A percentile compares a stretch with the other conserved stretches of the same genome.
phyloP scores from a whole-genome alignment of 1,140 invertebrate genomes.

The Meteorus sp. region DNA sequence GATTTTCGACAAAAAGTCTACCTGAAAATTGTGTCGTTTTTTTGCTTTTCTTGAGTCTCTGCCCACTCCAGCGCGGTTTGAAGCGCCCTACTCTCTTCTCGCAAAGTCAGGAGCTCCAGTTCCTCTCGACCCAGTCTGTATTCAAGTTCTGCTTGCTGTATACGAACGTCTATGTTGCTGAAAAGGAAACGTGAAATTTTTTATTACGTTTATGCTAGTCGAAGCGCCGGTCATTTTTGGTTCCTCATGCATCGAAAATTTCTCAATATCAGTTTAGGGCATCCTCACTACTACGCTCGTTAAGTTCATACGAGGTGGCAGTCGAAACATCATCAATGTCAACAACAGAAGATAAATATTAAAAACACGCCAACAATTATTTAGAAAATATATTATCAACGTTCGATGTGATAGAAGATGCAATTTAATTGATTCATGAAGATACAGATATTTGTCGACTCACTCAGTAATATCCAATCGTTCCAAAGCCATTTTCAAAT shows the following conservation, averaged over 20 bases:
- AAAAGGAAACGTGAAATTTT: constrained; percentile 32
- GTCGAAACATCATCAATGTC: too few species aligned
- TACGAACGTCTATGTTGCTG: constrained; percentile 87
- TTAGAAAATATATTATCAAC: too few species aligned
- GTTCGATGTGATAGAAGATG: neutral
- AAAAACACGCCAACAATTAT: too few species aligned
- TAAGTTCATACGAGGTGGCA: too few species aligned
- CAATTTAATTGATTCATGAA: constrained; percentile 14
- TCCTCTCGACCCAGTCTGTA: constrained; percentile 86
- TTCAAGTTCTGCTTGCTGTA: constrained; percentile 86
- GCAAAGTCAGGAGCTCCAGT: constrained; percentile 77
- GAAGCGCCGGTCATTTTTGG: too few species aligned
- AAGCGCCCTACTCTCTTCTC: constrained; percentile 80
- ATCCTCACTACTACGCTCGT: too few species aligned
- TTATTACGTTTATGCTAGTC: too few species aligned
- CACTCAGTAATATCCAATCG: constrained; percentile 79
- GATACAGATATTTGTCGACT: constrained; percentile 42
- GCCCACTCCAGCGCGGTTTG: constrained; percentile 76
- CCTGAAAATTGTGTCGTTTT: constrained; percentile 68
- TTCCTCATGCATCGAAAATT: too few species aligned
- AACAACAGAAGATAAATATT: too few species aligned
- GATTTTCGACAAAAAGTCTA: constrained; percentile 38
- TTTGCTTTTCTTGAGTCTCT: constrained; percentile 57
- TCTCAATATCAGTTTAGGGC: too few species aligned
- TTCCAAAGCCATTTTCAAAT: constrained; percentile 73